A percentile compares a stretch with the other conserved stretches of the same genome.
Conservation (phyloP, 2,113 vertebrate genomes). For the Perca flavescens region DNA sequence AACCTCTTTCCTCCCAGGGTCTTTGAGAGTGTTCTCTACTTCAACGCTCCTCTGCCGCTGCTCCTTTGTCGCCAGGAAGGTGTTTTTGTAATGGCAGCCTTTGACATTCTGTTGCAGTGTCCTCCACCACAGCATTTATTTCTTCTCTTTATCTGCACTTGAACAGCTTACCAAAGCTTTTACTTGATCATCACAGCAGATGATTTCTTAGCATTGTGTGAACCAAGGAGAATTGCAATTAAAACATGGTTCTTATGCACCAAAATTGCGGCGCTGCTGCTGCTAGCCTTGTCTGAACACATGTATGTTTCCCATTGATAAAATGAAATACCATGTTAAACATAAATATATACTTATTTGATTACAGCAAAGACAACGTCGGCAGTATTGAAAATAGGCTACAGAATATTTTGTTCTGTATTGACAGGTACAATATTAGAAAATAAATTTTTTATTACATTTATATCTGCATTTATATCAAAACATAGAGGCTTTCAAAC, state of each 20-base stretch:
- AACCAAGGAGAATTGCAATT: slow-evolving; percentile 20
- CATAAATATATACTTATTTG: no score
- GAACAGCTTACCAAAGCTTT: slow-evolving; percentile 60
- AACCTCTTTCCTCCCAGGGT: slow-evolving; percentile 67
- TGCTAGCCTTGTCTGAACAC: no score
- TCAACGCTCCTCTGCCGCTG: slow-evolving; percentile 54
- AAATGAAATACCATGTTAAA: no score
- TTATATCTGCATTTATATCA: no score
- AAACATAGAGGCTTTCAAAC: no score
- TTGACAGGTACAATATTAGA: no score
- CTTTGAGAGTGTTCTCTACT: slow-evolving; percentile 62
- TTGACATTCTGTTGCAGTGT: slow-evolving; percentile 66
- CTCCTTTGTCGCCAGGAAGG: slow-evolving; percentile 75
- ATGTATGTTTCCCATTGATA: no score
- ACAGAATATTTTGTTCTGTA: no score
- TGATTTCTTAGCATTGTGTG: slow-evolving; percentile 12
- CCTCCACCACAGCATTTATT: slow-evolving; percentile 48
- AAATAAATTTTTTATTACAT: no score
- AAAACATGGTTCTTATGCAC: slow-evolving; percentile 10
- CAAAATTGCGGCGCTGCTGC: no score
- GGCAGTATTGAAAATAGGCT: no score
- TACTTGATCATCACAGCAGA: slow-evolving; percentile 37
- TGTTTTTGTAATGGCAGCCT: slow-evolving; percentile 71
- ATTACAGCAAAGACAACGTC: no score
- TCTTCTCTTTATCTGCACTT: slow-evolving; percentile 52